These are phyloP conservation scores for Pygoscelis adeliae DNA, from an alignment of 2,113 vertebrate genomes.

Conservation along the genomic window DNA sequence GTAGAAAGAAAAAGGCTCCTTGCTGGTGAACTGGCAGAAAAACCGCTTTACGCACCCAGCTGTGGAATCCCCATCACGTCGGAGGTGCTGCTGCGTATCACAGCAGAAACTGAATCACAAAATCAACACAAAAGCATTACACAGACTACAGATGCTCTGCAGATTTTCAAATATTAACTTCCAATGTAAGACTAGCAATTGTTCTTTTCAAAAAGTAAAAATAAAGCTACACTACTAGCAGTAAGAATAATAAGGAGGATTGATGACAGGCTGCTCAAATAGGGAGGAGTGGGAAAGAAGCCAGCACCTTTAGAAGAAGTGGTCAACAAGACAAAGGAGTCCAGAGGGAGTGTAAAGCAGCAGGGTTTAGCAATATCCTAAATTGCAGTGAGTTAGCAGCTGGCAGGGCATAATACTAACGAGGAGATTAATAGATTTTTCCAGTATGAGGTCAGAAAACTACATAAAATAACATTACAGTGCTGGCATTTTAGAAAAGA, in stretches of 20 bases:
- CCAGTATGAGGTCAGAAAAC: constrained; percentile 50
- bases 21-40: neutral
- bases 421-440: constrained; percentile 46
- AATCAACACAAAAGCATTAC: neutral
- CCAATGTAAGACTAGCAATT: neutral
- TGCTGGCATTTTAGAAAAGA: neutral
- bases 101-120: neutral
- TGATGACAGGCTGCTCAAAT: neutral
- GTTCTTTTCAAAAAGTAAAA: neutral
- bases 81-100: neutral
- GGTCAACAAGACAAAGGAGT: constrained; percentile 31
- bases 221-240: neutral
- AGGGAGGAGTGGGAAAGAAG: neutral
- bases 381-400: constrained; percentile 22
- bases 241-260: neutral
- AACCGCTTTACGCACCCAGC: neutral
- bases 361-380: constrained; percentile 35
- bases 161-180: neutral
- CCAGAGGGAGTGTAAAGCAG: constrained; percentile 15
- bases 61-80: fast-evolving
- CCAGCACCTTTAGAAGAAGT: neutral
- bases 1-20: neutral
- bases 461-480: neutral
- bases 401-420: constrained; percentile 24
- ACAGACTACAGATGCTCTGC: neutral